Percentiles rank a stretch among this genome's conserved stretches.
These are phyloP conservation scores for Ctenodactylus gundi DNA, from an alignment of 2,113 vertebrate genomes.

Conservation along the genomic window DNA sequence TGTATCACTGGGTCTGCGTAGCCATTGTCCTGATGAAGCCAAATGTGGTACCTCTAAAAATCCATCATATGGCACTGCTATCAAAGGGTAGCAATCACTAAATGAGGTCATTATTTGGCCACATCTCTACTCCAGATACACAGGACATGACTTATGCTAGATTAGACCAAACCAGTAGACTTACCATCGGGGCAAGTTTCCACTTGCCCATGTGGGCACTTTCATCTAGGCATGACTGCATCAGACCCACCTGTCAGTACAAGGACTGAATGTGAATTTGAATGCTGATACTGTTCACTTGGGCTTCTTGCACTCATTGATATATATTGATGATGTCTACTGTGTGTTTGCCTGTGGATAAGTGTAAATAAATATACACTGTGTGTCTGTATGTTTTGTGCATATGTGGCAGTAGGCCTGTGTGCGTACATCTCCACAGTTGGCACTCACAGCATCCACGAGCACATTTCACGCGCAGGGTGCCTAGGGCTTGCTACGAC, in stretches of 20 bases:
- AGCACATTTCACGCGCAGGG: not conserved
- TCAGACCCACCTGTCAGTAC: not conserved
- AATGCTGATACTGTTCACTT: not conserved
- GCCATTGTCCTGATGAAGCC: not conserved
- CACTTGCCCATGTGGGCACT: not conserved
- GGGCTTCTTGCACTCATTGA: not conserved
- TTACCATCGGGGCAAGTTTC: rapidly evolving
- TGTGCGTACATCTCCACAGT: rapidly evolving
- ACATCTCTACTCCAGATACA: not conserved
- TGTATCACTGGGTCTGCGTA: rapidly evolving
- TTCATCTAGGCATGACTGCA: rapidly evolving
- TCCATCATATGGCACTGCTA: rapidly evolving
- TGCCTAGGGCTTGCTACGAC: not conserved
- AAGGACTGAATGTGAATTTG: not conserved
- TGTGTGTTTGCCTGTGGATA: not conserved
- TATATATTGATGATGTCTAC: no score
- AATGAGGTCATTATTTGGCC: not conserved
- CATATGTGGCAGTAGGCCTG: no score
- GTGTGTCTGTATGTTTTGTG: not conserved
- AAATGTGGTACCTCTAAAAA: not conserved
- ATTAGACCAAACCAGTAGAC: not conserved
- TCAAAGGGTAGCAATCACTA: no score
- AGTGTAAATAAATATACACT: rapidly evolving
- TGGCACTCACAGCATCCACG: not conserved
- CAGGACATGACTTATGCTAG: not conserved